Conservation (phyloP, 2,888 invertebrate species). For the Zonitis immaculata region DNA sequence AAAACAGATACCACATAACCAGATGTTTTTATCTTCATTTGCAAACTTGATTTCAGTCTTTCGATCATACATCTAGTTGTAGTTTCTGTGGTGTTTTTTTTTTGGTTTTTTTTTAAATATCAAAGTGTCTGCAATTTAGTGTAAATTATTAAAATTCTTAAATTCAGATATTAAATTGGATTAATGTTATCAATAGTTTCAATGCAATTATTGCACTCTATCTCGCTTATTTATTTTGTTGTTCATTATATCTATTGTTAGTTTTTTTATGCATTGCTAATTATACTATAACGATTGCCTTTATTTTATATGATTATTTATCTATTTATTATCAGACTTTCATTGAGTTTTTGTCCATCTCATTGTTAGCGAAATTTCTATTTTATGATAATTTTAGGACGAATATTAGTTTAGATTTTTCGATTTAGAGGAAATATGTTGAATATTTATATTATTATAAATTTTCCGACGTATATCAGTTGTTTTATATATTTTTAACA, state of each 20-base stretch:
- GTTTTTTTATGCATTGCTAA: background rate
- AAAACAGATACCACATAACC: background rate
- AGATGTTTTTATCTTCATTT: constrained; percentile 1
- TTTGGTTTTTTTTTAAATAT: background rate
- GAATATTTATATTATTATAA: too few species aligned
- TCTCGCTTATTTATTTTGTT: background rate
- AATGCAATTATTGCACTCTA: background rate
- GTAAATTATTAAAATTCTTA: background rate
- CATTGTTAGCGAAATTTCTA: too few species aligned
- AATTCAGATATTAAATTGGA: background rate
- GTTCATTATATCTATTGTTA: background rate
- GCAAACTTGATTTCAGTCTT: background rate
- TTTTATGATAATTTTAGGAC: too few species aligned
- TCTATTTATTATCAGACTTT: too few species aligned
- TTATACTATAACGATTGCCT: background rate
- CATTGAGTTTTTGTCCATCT: too few species aligned
- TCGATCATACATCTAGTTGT: background rate
- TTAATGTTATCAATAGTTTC: background rate
- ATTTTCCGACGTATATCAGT: too few species aligned
- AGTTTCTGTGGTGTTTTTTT: background rate
- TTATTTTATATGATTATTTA: background rate
- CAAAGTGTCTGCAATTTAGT: background rate
- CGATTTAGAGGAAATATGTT: too few species aligned
- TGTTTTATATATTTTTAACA: too few species aligned
- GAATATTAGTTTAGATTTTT: too few species aligned